Evolutionary conservation across 2,888 invertebrate species (phyloP), one percentile per base, ranked within the genome.

Genomic region (Pharmacophagus antenor): DNA sequence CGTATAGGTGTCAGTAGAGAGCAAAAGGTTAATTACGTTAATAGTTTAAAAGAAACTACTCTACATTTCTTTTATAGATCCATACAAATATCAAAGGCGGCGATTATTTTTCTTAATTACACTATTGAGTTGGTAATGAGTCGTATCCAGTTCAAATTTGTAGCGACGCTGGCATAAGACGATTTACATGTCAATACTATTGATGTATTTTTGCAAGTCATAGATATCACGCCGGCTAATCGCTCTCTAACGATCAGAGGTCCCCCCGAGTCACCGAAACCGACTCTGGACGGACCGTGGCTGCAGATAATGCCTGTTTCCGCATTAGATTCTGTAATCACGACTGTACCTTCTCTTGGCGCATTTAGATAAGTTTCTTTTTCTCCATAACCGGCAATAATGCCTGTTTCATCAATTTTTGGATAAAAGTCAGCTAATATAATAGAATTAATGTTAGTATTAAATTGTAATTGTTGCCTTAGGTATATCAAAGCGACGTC

Each of bases 131-230:
- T 48, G n/a, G 48, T 50, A 10, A 50, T 10, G 8, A 21, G 49
- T 17, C 27, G 27, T 50, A 51, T 51, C 51, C 37, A 51, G 1
- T 37, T 37, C 23, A 52, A 21, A 17, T 52, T 52, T 41, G 23
- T 15, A 20, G 21, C 51, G 10, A 51, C 15, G 22, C 51, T 51
- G 12, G 51, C 15, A 21, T 41, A 51, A 5, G 0, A 1, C 12
- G 37, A 18, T 20, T 10, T 8, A 37, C 37, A 51, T 6, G 8
- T 6, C 42, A 17, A 5, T 42, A 4, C 6, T 17, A 6, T 4
- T 17, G 17, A 4, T 5, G 42, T 5, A 3, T 0, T 1, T 1
- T n/a, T 1, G 17, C 42, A 42, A 17, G 5, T 20, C 7, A 18
- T 7, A 5, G 20, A 41, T 6, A 21, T 21, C 15, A 51, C 22